Evolutionary conservation across 2,888 invertebrate species (phyloP).

Genomic region (Elysia crispata): DNA sequence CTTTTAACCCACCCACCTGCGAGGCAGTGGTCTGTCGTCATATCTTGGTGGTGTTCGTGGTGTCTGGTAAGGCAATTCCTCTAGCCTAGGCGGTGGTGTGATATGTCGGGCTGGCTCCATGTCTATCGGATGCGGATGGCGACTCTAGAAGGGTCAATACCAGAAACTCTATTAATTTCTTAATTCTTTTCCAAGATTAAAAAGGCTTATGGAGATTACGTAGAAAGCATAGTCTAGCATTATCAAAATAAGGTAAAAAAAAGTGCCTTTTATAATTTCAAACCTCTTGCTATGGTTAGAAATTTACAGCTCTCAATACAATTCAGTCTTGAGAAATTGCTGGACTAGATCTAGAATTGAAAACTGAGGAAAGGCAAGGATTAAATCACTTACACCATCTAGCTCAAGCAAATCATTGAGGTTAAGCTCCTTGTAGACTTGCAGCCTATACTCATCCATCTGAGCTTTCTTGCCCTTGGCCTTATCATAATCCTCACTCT

Average conservation of each 20-base stretch:
- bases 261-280: no score
- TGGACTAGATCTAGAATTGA: no score
- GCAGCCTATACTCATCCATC: constrained; percentile 89
- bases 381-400: constrained; percentile 77
- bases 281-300: no score
- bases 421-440: constrained; percentile 84
- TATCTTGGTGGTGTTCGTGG: constrained; percentile 78
- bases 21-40: constrained; percentile 89
- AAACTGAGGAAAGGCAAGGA: no score
- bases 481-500: constrained; percentile 92
- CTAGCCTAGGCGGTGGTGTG: constrained; percentile 61
- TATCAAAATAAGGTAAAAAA: no score
- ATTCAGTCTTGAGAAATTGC: no score
- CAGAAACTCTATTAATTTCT: no score
- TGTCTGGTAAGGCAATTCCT: constrained; percentile 54
- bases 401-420: constrained; percentile 88
- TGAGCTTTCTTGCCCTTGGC: constrained; percentile 92
- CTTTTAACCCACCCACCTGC: constrained; percentile 14
- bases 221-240: no score
- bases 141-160: constrained; percentile 54
- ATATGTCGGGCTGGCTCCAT: constrained; percentile 57
- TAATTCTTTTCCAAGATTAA: no score
- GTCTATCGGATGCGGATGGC: constrained; percentile 60
- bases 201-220: no score
- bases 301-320: no score